Percentiles rank a stretch among this genome's conserved stretches.
Conservation (phyloP, 2,888 invertebrate species). For the Euphydryas editha region DNA sequence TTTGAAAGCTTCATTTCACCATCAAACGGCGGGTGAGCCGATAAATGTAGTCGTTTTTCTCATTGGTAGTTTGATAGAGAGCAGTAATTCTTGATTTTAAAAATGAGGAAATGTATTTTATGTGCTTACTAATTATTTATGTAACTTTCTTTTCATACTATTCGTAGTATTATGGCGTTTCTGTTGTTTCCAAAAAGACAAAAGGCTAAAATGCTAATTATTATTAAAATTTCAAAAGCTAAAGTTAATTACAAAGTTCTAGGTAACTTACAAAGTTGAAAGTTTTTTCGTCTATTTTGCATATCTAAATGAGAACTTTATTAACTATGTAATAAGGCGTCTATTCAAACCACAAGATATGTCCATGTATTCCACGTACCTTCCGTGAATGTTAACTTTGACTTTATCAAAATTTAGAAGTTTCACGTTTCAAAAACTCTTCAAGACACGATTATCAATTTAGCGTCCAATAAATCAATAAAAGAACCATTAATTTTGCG, state of each 20-base stretch:
- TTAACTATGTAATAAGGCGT: not conserved
- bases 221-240: not conserved
- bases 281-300: not conserved
- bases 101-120: too few species aligned
- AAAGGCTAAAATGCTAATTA: not conserved
- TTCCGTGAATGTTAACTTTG: conserved; percentile 4
- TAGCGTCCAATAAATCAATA: conserved; percentile 76
- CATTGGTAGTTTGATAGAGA: too few species aligned
- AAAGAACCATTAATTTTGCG: conserved; percentile 78
- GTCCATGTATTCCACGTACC: not conserved
- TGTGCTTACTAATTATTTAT: too few species aligned
- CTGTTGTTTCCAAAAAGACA: too few species aligned
- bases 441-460: conserved; percentile 74
- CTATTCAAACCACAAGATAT: not conserved
- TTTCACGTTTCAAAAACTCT: conserved; percentile 28
- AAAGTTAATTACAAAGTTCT: not conserved
- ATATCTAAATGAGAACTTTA: not conserved
- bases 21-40: too few species aligned
- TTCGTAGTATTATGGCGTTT: too few species aligned
- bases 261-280: too few species aligned
- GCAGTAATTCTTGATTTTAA: too few species aligned
- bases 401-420: conserved; percentile 8
- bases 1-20: too few species aligned
- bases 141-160: too few species aligned
- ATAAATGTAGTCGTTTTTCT: too few species aligned